Percentiles rank a stretch among this genome's conserved stretches.
These are phyloP conservation scores for Aleiodes alternator DNA, from an alignment of 2,888 invertebrate genomes.

Conservation along the genomic window DNA sequence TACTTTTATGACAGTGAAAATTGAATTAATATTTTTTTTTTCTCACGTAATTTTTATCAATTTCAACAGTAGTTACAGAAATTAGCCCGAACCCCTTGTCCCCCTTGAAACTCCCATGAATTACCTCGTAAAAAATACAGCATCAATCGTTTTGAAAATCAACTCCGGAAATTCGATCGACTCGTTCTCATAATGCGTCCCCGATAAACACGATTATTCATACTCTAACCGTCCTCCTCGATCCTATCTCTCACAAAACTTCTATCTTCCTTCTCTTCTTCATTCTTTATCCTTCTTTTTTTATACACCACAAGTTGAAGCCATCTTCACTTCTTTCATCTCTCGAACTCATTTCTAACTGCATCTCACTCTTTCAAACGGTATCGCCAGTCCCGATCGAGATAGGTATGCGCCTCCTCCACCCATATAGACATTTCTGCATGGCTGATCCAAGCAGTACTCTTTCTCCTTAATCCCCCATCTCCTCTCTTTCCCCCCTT, in stretches of 20 bases:
- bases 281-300: slow-evolving; percentile 3
- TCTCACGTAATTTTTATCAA: background rate
- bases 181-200: slow-evolving; percentile 33
- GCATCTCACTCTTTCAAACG: slow-evolving; percentile 29
- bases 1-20: too few relatives aligned
- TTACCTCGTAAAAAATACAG: slow-evolving; percentile 4
- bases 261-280: slow-evolving; percentile 18
- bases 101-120: background rate
- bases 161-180: slow-evolving; percentile 37
- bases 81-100: slow-evolving; percentile 10
- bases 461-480: slow-evolving; percentile 6
- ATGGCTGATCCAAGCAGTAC: slow-evolving; percentile 20
- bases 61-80: slow-evolving; percentile 11
- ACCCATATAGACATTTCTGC: slow-evolving; percentile 41
- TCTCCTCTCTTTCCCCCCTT: too few relatives aligned
- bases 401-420: slow-evolving; percentile 43
- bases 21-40: background rate
- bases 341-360: slow-evolving; percentile 9
- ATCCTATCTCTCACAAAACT: slow-evolving; percentile 35
- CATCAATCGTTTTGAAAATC: slow-evolving; percentile 25
- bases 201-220: slow-evolving; percentile 40
- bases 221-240: slow-evolving; percentile 23
- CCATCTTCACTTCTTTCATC: slow-evolving; percentile 22
- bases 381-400: slow-evolving; percentile 26
- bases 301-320: background rate